Evolutionary conservation across 2,797 vertebrate genomes (phyloP), one percentile per base, ranked within the genome.

Genomic region (Carcharodon carcharias): DNA sequence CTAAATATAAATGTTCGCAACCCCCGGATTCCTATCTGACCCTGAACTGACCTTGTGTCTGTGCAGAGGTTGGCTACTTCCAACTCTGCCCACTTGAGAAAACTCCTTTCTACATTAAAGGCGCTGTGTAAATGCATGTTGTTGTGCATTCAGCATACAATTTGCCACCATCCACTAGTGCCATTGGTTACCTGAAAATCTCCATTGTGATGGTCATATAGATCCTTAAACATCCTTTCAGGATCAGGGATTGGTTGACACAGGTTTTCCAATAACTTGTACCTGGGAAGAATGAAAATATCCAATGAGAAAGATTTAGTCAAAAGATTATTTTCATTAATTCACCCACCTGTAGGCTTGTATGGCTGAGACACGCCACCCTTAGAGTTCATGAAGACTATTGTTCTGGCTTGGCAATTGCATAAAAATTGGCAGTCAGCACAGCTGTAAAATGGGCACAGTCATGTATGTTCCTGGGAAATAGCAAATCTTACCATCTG

Each of bases 191-290:
- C 94, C 94, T 77, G 69, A 95, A 95, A 95, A 56, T 95, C 31
- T 9, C 69, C 94, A 9, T 77, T 35, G 69, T 73, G 6, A 73
- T 56, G 0, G 1, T 95, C 94, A 95, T 77, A 56, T 28, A 96
- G 85, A 63, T 4, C 4, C 0, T 3, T 21, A 0, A 97, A 11
- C 88, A 96, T 97, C 61, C 97, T 96, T 96, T 96, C 97, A 65
- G 97, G 96, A 31, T 96, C 97, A 11, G 98, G 98, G 96, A 98
- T 50, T 7, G 97, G 96, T 85, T 96, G 96, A 61, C 96, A 96
- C 40, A 98, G 0, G 0, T 40, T 97, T 95, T 96, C 96, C 63
- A 92, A 69, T 93, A 96, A 96, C 6, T 96, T 96, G 0, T 67
- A 97, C 96, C 98, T 98, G 73, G 45, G 93, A 45, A 50, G 96